Evolutionary conservation across 2,888 invertebrate genomes (phyloP).

Genomic region (Lysandra coridon): DNA sequence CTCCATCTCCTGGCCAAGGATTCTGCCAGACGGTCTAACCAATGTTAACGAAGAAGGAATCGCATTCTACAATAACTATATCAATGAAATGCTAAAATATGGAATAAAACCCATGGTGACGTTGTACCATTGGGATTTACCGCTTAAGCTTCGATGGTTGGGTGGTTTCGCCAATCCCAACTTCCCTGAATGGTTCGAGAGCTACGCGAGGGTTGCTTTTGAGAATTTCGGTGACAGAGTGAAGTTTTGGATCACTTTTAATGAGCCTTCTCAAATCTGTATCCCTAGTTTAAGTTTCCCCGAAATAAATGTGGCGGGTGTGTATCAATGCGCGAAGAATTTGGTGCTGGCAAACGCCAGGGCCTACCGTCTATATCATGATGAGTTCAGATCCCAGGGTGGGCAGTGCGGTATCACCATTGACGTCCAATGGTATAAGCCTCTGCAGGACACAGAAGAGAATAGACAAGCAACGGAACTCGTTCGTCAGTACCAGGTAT

Average conservation of each 20-base stretch:
- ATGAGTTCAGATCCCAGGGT: constrained; percentile 58
- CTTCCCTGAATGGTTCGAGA: constrained; percentile 12
- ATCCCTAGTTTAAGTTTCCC: constrained; percentile 62
- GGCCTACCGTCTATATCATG: constrained; percentile 60
- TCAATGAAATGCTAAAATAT: constrained; percentile 14
- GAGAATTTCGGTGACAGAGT: not conserved
- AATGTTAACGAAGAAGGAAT: not conserved
- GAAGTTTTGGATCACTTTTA: constrained; percentile 78
- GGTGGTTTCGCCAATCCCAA: not conserved
- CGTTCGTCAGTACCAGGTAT: constrained; percentile 52
- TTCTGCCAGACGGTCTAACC: not conserved
- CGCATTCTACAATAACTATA: constrained; percentile 8
- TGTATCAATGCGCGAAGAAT: constrained; percentile 70
- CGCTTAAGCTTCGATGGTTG: not conserved
- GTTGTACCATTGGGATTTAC: constrained; percentile 15
- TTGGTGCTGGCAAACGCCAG: constrained; percentile 77
- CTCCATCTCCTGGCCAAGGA: constrained; percentile 7
- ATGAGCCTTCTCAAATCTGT: constrained; percentile 70
- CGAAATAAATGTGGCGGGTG: constrained; percentile 55
- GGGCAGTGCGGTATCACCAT: constrained; percentile 70
- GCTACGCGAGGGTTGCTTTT: not conserved
- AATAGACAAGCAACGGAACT: constrained; percentile 65
- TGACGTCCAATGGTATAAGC: constrained; percentile 76
- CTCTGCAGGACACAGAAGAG: constrained; percentile 55
- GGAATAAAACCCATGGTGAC: not conserved